Conservation (phyloP, 2,888 invertebrate genomes). For the Lycaena phlaeas region DNA sequence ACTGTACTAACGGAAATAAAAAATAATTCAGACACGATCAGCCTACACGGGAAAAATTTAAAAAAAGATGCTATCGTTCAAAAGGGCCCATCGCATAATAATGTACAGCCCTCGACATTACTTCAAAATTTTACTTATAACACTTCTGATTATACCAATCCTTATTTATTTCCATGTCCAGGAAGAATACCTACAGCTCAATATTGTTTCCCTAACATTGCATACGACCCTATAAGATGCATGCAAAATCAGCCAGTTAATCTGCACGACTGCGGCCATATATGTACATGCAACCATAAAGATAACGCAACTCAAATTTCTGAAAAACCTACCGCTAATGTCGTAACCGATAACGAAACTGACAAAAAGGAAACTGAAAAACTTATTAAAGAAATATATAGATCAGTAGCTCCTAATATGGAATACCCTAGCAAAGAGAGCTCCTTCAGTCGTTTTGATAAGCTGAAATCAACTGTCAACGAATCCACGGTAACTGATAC, state of each 20-base stretch:
- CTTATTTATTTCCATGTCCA: slow-evolving; percentile 35
- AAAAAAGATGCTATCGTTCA: slow-evolving; percentile 48
- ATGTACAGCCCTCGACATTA: slow-evolving; percentile 35
- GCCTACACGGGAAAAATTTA: slow-evolving; percentile 20
- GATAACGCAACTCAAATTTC: no score
- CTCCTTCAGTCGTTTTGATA: slow-evolving; percentile 29
- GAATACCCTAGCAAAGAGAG: slow-evolving; percentile 33
- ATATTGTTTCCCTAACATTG: slow-evolving; percentile 25
- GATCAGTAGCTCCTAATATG: slow-evolving; percentile 42
- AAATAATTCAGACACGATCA: slow-evolving; percentile 31
- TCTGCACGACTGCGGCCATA: no score
- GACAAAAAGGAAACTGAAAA: slow-evolving; percentile 44
- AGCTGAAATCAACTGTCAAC: slow-evolving; percentile 19
- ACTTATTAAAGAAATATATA: slow-evolving; percentile 58
- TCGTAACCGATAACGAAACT: no score
- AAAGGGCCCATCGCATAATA: slow-evolving; percentile 37
- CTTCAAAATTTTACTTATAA: slow-evolving; percentile 44
- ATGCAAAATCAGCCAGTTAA: no score
- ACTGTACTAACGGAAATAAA: slow-evolving; percentile 53
- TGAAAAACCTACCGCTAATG: slow-evolving; percentile 24
- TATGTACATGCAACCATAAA: no score
- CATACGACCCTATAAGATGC: slow-evolving; percentile 25
- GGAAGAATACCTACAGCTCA: slow-evolving; percentile 28
- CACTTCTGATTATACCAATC: slow-evolving; percentile 32
- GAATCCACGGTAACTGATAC: slow-evolving; percentile 6